phyloP scores from a whole-genome alignment of 2,113 vertebrate genomes.

The Labeo rohita region DNA sequence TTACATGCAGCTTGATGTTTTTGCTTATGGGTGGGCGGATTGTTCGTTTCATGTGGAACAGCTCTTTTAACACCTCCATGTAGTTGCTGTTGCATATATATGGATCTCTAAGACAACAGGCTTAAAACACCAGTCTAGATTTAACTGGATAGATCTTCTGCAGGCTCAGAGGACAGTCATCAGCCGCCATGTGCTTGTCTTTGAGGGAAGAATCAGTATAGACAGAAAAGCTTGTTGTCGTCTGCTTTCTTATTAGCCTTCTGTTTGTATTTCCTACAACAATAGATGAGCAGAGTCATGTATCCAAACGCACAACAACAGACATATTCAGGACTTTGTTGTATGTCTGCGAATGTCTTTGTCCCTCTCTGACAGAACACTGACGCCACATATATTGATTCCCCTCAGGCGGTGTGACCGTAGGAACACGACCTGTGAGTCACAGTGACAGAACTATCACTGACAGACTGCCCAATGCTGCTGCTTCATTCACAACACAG shows the following conservation, averaged over 20 bases:
- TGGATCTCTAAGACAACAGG: neutral
- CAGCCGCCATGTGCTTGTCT: neutral
- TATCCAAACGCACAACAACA: neutral
- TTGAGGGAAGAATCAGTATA: neutral
- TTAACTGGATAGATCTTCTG: neutral
- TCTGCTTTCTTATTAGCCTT: neutral
- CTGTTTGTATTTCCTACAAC: neutral
- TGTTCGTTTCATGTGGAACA: neutral
- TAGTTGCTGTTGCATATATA: neutral
- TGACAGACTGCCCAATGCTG: neutral
- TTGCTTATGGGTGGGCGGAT: neutral
- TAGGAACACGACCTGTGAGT: neutral
- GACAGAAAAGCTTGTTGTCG: neutral
- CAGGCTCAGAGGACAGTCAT: constrained; percentile 10
- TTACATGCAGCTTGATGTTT: neutral
- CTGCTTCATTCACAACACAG: neutral
- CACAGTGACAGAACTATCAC: neutral
- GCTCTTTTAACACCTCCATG: constrained; percentile 17
- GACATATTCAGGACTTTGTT: constrained; percentile 7
- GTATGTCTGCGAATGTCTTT: neutral
- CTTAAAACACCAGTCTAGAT: neutral
- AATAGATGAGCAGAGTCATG: neutral
- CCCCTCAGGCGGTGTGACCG: neutral
- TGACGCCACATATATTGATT: constrained; percentile 44
- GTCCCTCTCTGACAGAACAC: constrained; percentile 24